Evolutionary conservation across 2,888 invertebrate genomes (phyloP).

Genomic region (Drosophila mayaguana): DNA sequence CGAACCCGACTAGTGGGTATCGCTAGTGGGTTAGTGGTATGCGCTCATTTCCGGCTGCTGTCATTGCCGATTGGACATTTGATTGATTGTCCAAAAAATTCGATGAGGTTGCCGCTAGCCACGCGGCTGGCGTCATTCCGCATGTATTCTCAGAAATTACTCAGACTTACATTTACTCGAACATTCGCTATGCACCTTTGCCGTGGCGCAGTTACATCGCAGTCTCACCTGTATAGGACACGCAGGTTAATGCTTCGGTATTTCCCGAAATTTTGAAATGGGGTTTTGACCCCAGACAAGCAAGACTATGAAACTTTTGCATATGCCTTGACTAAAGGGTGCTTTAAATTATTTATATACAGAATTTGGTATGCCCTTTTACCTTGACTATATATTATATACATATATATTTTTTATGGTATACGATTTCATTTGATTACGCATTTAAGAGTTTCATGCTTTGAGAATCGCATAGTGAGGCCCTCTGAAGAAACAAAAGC

Average conservation of each 20-base stretch:
- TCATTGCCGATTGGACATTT: slow-evolving; percentile 29
- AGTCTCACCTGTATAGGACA: slow-evolving; percentile 11
- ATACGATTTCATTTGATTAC: not conserved
- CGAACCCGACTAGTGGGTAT: slow-evolving; percentile 24
- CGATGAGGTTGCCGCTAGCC: not conserved
- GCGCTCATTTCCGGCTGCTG: slow-evolving; percentile 52
- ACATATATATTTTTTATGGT: too few relatives aligned
- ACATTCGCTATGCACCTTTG: slow-evolving; percentile 41
- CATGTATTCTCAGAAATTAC: slow-evolving; percentile 21
- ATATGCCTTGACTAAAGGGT: not conserved
- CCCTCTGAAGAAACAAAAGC: too few relatives aligned
- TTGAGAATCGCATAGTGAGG: not conserved
- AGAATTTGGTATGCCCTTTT: not conserved
- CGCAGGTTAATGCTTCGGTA: slow-evolving; percentile 45
- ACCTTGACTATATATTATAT: too few relatives aligned
- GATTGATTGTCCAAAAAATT: slow-evolving; percentile 43
- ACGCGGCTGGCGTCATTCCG: slow-evolving; percentile 36
- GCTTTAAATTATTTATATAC: not conserved
- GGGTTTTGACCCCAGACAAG: slow-evolving; percentile 3
- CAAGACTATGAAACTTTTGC: slow-evolving; percentile 38
- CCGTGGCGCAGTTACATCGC: slow-evolving; percentile 9
- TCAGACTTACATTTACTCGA: slow-evolving; percentile 6
- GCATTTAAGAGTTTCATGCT: not conserved
- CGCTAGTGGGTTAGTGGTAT: slow-evolving; percentile 47
- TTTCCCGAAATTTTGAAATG: slow-evolving; percentile 36